A percentile compares a stretch with the other conserved stretches of the same genome.
Evolutionary conservation across 1,140 invertebrate genomes (phyloP).

Genomic region (Cryptotermes secundus): DNA sequence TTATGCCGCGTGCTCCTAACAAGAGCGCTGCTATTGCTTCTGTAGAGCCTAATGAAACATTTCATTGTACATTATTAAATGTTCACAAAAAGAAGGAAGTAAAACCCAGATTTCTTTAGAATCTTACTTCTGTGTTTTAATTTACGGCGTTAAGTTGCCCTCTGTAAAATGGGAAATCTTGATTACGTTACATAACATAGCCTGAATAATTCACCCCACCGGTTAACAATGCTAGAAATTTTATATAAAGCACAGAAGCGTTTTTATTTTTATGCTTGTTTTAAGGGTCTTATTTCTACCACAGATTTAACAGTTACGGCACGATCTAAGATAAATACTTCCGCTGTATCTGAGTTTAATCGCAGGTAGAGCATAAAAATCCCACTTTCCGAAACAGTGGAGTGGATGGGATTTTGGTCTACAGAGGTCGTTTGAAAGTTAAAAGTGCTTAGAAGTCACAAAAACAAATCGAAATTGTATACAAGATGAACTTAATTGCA

Average conservation of each 20-base stretch:
- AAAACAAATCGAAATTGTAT: no score
- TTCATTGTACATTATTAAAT: not conserved
- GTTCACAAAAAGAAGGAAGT: not conserved
- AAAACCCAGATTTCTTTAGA: not conserved
- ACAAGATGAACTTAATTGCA: no score
- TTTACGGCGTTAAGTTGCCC: not conserved
- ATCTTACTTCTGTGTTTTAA: slow-evolving; percentile 1
- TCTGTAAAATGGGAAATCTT: not conserved
- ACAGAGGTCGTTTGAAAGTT: no score
- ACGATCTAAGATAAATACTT: no score
- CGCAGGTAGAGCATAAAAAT: no score
- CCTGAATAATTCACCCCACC: no score
- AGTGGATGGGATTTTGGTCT: no score
- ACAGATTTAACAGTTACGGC: not conserved
- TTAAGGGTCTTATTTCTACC: not conserved
- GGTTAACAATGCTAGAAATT: no score
- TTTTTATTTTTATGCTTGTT: slow-evolving; percentile 4
- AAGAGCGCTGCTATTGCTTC: not conserved
- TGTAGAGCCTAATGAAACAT: not conserved
- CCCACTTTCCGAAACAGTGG: no score
- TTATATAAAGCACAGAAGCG: not conserved
- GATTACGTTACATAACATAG: no score
- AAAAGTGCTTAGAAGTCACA: no score
- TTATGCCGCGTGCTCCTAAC: not conserved
- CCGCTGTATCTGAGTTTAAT: no score